phyloP scores from a whole-genome alignment of 2,797 vertebrate genomes.

The Sciurus vulgaris region DNA sequence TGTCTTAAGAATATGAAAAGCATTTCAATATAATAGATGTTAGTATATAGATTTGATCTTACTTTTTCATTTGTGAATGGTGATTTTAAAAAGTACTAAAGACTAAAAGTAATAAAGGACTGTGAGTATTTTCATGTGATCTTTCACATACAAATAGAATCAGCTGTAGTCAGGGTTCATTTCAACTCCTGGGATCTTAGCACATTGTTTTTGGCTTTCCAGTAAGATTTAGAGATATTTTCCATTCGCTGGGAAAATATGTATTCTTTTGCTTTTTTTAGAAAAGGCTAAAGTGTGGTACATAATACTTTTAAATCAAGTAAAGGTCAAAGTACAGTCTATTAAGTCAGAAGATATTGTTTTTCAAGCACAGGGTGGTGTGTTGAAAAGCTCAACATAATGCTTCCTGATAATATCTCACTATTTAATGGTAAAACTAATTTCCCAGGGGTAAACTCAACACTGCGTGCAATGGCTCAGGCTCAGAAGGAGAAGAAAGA shows the following conservation, averaged over 20 bases:
- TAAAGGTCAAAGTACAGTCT: conserved; percentile 25
- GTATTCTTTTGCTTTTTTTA: neutral
- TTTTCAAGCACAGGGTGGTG: conserved; percentile 13
- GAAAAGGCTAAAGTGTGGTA: neutral
- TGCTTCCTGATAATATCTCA: neutral
- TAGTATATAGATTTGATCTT: neutral
- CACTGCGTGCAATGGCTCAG: rapidly evolving
- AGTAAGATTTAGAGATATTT: conserved; percentile 23
- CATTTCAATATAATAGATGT: neutral
- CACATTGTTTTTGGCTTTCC: conserved; percentile 5
- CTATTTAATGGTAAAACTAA: neutral
- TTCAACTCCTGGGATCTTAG: conserved; percentile 13
- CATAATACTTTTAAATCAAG: conserved; percentile 41
- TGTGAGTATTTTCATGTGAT: neutral
- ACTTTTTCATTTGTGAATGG: neutral
- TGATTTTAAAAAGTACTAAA: neutral
- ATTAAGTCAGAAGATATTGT: neutral
- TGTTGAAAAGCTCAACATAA: neutral
- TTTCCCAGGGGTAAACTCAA: neutral
- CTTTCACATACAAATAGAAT: neutral
- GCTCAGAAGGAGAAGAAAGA: neutral
- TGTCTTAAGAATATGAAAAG: neutral
- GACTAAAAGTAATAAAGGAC: neutral
- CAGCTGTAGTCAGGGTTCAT: neutral
- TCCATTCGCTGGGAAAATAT: conserved; percentile 22